Evolutionary conservation across 2,888 invertebrate species (phyloP), one percentile per base, ranked within the genome.

Genomic region (Epinotia nisella): DNA sequence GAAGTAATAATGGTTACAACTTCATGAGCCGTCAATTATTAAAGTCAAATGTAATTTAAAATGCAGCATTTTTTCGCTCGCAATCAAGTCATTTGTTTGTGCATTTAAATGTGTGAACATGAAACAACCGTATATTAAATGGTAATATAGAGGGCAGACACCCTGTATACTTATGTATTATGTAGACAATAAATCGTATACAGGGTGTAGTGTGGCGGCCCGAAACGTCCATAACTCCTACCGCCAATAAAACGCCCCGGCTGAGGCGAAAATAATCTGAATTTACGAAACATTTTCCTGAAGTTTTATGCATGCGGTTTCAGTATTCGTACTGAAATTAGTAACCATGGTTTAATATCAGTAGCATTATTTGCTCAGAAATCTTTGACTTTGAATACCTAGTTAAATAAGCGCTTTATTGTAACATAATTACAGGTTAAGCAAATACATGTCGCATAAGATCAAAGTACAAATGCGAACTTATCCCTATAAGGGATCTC

Each of bases 221-320:
- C 78, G 78, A 81, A 83, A 81, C 80, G 85, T 79, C 82, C 83
- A 78, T 80, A 84, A 85, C 83, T 80, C 79, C 76, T 77, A 77
- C 59, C 75, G 76, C 79, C 77, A 82, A 84, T 85, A 85, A 86
- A 85, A 74, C 68, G 60, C 68, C 74, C 74, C 72, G 70, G 73
- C 72, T 73, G 74, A 74, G 64, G 69, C 72, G 70, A 58, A 60
- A 74, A 75, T 74, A 75, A 77, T 76, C 76, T 75, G 76, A 70
- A 74, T 75, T 73, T 75, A 74, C 69, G 61, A 74, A 73, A 71
- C 71, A 55, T 66, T 65, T 73, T 21, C 49, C 35, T 49, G 35
- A 24, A 62, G 39, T 58, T 68, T 61, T 61, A 56, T 67, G 67
- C 61, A 67, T 67, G 61, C 61, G 55, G 45, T 71, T 51, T 45